Conservation (phyloP, 2,888 invertebrate genomes). For the Aspidiotus rigidus region DNA sequence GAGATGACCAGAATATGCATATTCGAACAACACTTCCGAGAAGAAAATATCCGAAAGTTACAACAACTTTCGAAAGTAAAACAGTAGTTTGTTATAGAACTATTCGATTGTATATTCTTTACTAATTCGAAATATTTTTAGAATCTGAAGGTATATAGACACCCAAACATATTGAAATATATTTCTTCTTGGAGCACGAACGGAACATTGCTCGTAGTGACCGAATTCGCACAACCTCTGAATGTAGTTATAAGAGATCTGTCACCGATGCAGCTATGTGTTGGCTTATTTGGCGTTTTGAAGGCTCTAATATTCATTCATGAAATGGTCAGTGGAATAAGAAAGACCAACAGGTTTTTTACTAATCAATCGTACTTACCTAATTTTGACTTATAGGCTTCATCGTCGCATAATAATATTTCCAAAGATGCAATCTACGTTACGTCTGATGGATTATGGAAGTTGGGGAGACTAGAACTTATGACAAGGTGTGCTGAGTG, state of each 20-base stretch:
- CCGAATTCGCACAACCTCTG: constrained; percentile 72
- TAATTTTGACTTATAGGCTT: constrained; percentile 49
- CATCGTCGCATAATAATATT: constrained; percentile 73
- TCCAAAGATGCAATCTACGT: constrained; percentile 71
- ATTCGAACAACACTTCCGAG: constrained; percentile 53
- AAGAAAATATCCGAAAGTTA: constrained; percentile 49
- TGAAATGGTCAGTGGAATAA: constrained; percentile 51
- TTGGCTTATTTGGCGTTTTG: constrained; percentile 71
- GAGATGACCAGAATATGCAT: constrained; percentile 58
- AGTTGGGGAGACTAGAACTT: constrained; percentile 75
- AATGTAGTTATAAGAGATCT: constrained; percentile 55
- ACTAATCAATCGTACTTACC: neutral
- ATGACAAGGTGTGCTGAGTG: constrained; percentile 43
- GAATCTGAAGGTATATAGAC: constrained; percentile 77
- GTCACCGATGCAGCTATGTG: constrained; percentile 69
- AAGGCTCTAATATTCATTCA: constrained; percentile 75
- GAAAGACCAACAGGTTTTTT: neutral
- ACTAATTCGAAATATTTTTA: constrained; percentile 42
- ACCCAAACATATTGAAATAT: constrained; percentile 76
- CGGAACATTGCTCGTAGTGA: constrained; percentile 65
- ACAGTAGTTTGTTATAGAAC: constrained; percentile 31
- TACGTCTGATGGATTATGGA: constrained; percentile 76
- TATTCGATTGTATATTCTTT: constrained; percentile 24
- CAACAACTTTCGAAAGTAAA: constrained; percentile 68
- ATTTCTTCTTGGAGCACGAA: constrained; percentile 70